Conservation (phyloP, 2,888 invertebrate species). For the Microctonus brassicae region DNA sequence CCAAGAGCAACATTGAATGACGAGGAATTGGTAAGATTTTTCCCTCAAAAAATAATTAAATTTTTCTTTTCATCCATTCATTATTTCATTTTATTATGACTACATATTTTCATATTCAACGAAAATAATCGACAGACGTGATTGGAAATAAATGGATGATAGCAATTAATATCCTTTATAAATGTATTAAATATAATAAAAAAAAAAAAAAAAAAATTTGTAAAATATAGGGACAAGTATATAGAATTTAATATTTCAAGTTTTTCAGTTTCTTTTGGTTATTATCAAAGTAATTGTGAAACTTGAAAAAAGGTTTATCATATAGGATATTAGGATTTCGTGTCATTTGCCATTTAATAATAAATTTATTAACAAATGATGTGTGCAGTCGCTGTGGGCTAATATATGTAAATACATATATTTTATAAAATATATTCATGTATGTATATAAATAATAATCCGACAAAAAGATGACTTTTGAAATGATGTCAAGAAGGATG, state of each 20-base stretch:
- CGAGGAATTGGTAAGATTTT: slow-evolving; percentile 92
- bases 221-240: neutral
- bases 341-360: neutral
- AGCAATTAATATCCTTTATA: neutral
- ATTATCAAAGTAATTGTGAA: neutral
- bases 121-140: neutral
- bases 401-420: neutral
- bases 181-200: too few relatives aligned
- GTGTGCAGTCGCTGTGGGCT: neutral
- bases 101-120: neutral
- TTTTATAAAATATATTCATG: neutral
- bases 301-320: neutral
- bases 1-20: slow-evolving; percentile 98
- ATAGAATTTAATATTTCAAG: neutral
- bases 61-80: neutral
- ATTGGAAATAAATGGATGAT: neutral
- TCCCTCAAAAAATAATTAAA: neutral
- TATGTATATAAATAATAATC: neutral
- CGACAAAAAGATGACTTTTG: neutral
- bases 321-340: neutral
- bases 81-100: neutral
- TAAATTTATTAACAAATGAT: neutral
- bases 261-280: neutral
- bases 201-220: neutral
- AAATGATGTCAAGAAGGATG: neutral